Base-by-base conservation (phyloP, 2,888 invertebrate species). In the Oscheius sp. region DNA sequence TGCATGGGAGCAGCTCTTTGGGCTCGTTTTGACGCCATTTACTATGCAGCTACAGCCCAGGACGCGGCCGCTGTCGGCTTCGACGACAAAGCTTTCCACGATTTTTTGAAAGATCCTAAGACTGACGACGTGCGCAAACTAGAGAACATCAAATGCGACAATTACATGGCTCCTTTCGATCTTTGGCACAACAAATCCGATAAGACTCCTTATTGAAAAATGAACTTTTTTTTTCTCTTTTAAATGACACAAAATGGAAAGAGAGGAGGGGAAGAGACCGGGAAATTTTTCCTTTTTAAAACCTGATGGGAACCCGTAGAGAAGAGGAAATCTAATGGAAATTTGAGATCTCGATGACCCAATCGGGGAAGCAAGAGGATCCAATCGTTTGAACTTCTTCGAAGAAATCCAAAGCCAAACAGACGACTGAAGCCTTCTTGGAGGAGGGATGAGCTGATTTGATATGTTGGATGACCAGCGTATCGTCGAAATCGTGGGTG, bases 1-100 rank as follows among this genome's bases (percentile, higher is more conserved):
- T 83, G 83, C 67, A 78, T 83, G 81, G 84, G 84, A n/a, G 84
- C 84, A 10, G 66, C 70, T 68, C 72, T 84, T 17, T 84, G 84
- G 84, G 80, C 84, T 8, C 73, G 80, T 29, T 69, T 84, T 17
- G 79, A 81, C 58, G 80, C 79, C 25, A 78, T 83, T 33, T 83
- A 80, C 69, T 84, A 83, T 65, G 84, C 80, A 20, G 84, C 83
- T 12, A 80, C 82, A 8, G 75, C 83, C n/a, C 70, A 79, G 48
- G 79, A 83, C 79, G 84, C 84, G 0, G 82, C 80, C 12, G 76
- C 75, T 2, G 76, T 77, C 20, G 83, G 83, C 33, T 84, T 84
- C 67, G 82, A 80, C 63, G 84, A 84, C 70, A 74, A 76, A 23
- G 80, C 70, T 34, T 84, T 82, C 71, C 82, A 84, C 75, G 78